A percentile compares a stretch with the other conserved stretches of the same genome.
phyloP scores from a whole-genome alignment of 64 coral and sea anemone genomes.

The Montipora efflorescens region DNA sequence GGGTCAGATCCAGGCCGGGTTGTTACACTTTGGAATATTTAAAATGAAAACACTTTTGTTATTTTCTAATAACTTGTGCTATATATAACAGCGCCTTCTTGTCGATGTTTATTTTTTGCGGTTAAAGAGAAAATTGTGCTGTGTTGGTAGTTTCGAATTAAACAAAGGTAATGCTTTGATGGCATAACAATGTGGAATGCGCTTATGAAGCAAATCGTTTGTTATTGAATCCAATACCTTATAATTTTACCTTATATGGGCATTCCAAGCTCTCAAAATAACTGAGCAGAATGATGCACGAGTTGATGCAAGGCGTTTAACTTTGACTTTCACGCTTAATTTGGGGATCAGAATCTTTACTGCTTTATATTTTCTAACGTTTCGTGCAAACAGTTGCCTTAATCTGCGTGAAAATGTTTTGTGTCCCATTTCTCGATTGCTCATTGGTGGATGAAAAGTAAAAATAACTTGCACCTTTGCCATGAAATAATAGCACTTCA shows the following conservation, averaged over 20 bases:
- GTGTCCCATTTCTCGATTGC: neutral
- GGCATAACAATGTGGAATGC: neutral
- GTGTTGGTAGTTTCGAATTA: neutral
- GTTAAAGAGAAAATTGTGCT: neutral
- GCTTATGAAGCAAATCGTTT: conserved; percentile 14
- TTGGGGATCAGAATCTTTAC: neutral
- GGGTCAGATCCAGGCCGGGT: neutral
- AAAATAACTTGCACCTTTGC: neutral
- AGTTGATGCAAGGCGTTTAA: neutral
- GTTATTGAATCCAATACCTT: neutral
- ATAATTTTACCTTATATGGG: conserved; percentile 35
- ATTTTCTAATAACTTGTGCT: neutral
- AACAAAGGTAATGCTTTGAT: neutral
- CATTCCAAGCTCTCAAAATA: neutral
- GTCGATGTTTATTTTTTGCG: neutral
- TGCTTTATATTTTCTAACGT: neutral
- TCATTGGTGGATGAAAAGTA: conserved; percentile 27
- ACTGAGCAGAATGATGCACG: no score
- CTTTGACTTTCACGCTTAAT: neutral
- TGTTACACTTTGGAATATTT: neutral
- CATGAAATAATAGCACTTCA: neutral
- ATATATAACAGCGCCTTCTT: neutral
- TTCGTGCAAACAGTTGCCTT: neutral
- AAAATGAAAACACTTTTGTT: neutral
- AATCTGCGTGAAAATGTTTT: neutral